phyloP scores from a whole-genome alignment of 1,140 invertebrate species.

The Plodia interpunctella region DNA sequence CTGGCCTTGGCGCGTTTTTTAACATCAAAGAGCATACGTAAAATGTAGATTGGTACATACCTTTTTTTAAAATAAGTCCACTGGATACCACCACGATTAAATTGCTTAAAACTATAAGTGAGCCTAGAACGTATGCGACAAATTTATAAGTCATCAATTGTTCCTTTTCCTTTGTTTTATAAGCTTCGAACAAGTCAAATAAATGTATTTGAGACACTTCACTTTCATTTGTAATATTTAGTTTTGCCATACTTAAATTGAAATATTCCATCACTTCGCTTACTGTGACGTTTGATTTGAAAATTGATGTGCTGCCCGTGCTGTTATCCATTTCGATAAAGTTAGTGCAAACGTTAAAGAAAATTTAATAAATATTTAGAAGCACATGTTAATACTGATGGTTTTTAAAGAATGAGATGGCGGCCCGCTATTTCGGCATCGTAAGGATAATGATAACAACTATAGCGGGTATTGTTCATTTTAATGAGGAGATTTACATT shows the following conservation, averaged over 20 bases:
- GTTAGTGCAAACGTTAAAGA: background rate
- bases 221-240: constrained; percentile 31
- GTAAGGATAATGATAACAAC: constrained; percentile 37
- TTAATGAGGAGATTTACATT: constrained; percentile 51
- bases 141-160: constrained; percentile 44
- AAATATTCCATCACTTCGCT: constrained; percentile 18
- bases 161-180: constrained; percentile 40
- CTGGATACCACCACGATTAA: constrained; percentile 78
- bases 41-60: constrained; percentile 39
- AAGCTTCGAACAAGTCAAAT: constrained; percentile 45
- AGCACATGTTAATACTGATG: constrained; percentile 42
- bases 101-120: constrained; percentile 76
- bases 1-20: background rate
- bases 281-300: constrained; percentile 19
- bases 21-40: background rate
- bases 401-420: constrained; percentile 39
- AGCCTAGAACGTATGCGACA: constrained; percentile 63
- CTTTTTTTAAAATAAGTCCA: constrained; percentile 76
- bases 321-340: constrained; percentile 13
- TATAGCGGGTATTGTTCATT: constrained; percentile 39
- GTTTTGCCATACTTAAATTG: constrained; percentile 14
- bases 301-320: background rate
- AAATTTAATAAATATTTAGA: background rate
- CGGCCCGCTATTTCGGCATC: constrained; percentile 36
- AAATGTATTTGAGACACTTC: constrained; percentile 29